phyloP scores from a whole-genome alignment of 1,140 invertebrate species.

The Choristoneura fumiferana region DNA sequence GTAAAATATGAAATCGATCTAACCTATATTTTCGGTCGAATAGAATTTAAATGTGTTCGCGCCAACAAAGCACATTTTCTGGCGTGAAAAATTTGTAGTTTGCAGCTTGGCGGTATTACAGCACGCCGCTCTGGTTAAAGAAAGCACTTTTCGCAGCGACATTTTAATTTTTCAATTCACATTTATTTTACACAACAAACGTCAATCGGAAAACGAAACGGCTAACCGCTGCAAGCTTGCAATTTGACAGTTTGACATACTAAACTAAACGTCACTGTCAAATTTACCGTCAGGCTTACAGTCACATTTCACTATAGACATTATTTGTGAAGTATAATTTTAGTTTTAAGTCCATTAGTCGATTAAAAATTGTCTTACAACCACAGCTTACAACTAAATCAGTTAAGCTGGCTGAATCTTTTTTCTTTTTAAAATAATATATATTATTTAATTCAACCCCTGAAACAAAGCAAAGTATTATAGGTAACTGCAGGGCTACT shows the following conservation, averaged over 20 bases:
- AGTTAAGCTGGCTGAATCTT: no score
- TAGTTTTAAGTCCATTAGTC: no score
- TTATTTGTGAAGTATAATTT: no score
- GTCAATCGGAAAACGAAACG: slow-evolving; percentile 15
- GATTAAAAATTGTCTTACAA: no score
- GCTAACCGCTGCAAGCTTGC: slow-evolving; percentile 6
- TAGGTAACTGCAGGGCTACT: no score
- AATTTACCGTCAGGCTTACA: no score
- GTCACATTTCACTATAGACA: no score
- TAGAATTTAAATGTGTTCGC: slow-evolving; percentile 55
- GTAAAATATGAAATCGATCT: slow-evolving; percentile 36
- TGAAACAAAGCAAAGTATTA: no score
- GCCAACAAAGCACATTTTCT: slow-evolving; percentile 52
- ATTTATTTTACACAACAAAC: slow-evolving; percentile 42
- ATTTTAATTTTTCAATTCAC: slow-evolving; percentile 56
- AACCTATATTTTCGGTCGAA: slow-evolving; percentile 67
- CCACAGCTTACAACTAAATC: no score
- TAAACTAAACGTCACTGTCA: background rate
- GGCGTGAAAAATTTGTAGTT: slow-evolving; percentile 45
- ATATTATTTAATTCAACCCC: no score
- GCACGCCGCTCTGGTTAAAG: slow-evolving; percentile 52
- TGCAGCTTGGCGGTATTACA: slow-evolving; percentile 47
- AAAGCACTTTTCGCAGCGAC: slow-evolving; percentile 65
- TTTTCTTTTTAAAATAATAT: no score
- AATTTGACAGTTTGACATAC: background rate